phyloP scores from a whole-genome alignment of 2,888 invertebrate species.

The Epistrophella euchroma region DNA sequence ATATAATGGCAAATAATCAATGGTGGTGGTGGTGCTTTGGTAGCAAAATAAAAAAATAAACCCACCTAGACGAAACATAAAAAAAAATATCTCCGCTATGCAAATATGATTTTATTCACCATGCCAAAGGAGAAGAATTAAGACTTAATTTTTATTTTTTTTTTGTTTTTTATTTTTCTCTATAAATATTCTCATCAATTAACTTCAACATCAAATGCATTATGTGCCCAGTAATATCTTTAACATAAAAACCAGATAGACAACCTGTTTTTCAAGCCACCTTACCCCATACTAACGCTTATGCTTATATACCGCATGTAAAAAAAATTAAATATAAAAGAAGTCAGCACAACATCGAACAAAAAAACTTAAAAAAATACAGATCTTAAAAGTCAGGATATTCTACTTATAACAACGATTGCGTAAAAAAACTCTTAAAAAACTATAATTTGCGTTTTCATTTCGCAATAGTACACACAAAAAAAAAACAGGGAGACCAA shows the following conservation, averaged over 20 bases:
- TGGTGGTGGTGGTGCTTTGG: neutral
- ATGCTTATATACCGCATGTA: neutral
- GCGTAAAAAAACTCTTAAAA: conserved; percentile 64
- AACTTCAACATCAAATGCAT: conserved; percentile 45
- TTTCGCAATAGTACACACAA: conserved; percentile 55
- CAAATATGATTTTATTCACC: conserved; percentile 15
- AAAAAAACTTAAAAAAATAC: conserved; percentile 20
- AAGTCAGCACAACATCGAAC: conserved; percentile 9
- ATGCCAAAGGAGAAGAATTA: conserved; percentile 9
- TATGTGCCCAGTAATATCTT: conserved; percentile 39
- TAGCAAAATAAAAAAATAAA: neutral
- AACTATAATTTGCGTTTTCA: conserved; percentile 71
- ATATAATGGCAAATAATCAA: neutral
- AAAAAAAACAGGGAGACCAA: conserved; percentile 12
- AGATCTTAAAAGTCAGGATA: conserved; percentile 59
- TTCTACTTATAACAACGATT: conserved; percentile 69
- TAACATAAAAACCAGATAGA: conserved; percentile 34
- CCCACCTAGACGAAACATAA: neutral
- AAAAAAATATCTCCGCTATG: neutral
- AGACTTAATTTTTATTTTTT: conserved; percentile 8
- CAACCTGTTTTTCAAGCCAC: conserved; percentile 32
- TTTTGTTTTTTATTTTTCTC: neutral
- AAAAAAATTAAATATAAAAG: conserved; percentile 26
- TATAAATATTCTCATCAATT: conserved; percentile 52
- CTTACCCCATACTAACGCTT: conserved; percentile 29